A percentile compares a stretch with the other conserved stretches of the same genome.
These are phyloP conservation scores for Hippopotamyrus pictus DNA, from an alignment of 2,797 vertebrate genomes.

Conservation along the genomic window DNA sequence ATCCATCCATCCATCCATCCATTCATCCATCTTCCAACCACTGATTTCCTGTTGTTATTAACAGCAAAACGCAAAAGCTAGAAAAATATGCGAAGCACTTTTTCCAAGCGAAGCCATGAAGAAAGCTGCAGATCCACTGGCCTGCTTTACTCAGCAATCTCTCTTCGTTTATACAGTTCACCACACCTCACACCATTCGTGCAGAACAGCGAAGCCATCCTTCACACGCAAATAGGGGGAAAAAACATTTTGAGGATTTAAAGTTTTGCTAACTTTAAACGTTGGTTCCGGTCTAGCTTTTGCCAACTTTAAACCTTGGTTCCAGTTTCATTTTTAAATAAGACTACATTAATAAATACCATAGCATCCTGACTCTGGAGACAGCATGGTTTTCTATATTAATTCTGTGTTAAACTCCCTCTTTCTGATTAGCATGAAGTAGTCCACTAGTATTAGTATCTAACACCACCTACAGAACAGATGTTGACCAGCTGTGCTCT, in stretches of 20 bases:
- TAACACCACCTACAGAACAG: not conserved
- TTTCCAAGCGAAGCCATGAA: not conserved
- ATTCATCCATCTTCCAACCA: not conserved
- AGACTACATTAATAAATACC: not conserved
- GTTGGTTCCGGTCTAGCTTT: not conserved
- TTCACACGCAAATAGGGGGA: not conserved
- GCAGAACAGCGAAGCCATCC: not conserved
- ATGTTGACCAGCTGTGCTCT: not conserved
- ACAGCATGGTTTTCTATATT: not conserved
- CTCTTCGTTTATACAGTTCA: not conserved
- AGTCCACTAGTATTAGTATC: not conserved
- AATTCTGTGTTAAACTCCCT: not conserved
- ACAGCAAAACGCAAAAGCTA: not conserved
- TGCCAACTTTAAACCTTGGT: not conserved
- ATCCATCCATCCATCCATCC: not conserved
- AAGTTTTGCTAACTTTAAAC: not conserved
- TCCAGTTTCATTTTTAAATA: not conserved
- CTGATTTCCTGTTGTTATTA: not conserved
- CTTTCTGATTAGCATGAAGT: not conserved
- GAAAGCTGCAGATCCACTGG: not conserved
- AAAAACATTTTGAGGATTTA: not conserved
- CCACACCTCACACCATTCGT: not conserved
- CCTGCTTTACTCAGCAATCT: not conserved
- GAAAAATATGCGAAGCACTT: not conserved
- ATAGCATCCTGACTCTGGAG: not conserved